Percentiles rank a stretch among this genome's conserved stretches.
Conservation (phyloP, 2,797 vertebrate species). For the Antrozous pallidus region DNA sequence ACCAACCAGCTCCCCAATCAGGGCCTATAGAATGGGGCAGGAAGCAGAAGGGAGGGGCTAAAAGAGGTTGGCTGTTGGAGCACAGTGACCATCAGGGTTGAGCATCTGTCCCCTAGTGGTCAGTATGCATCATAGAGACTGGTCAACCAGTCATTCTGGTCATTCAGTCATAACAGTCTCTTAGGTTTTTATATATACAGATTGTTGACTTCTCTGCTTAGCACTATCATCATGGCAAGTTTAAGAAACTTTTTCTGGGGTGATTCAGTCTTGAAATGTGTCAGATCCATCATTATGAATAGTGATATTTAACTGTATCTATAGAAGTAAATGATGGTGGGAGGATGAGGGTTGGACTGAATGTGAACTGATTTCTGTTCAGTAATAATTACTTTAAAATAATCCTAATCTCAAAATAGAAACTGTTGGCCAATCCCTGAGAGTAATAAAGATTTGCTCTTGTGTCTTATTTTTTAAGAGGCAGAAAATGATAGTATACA, state of each 20-base stretch:
- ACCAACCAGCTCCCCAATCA: accelerated
- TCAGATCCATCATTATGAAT: not conserved
- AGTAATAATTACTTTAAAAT: not conserved
- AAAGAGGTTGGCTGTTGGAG: no score
- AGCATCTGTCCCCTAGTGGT: no score
- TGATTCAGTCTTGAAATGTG: not conserved
- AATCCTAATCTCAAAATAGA: not conserved
- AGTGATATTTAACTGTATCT: not conserved
- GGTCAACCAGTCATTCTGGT: no score
- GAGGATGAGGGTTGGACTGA: not conserved
- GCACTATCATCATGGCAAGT: not conserved
- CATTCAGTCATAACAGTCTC: no score
- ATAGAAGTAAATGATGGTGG: not conserved
- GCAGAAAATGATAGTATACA: not conserved
- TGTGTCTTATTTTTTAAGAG: not conserved
- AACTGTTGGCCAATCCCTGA: not conserved
- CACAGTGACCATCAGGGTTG: no score
- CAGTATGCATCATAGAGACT: no score
- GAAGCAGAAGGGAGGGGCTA: accelerated
- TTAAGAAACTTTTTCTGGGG: not conserved
- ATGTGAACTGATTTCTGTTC: not conserved
- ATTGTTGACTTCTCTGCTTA: not conserved
- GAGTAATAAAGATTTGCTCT: not conserved
- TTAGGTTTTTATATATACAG: no score
- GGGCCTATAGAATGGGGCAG: accelerated